Conservation (phyloP, 1,140 invertebrate species). For the Pseudomyrmex sp. region DNA sequence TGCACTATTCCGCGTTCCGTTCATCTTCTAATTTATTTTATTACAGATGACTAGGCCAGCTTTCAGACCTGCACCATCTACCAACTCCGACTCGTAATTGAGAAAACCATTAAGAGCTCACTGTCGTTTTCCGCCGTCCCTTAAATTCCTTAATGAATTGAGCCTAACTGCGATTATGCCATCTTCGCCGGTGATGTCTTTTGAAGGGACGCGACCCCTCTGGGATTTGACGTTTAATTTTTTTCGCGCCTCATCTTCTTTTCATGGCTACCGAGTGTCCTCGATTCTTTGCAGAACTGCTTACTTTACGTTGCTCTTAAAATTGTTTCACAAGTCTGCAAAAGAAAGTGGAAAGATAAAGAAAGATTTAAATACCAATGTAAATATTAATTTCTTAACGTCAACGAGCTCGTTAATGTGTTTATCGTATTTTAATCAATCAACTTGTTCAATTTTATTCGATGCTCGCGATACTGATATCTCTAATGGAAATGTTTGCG, state of each 20-base stretch:
- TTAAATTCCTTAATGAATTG: slow-evolving; percentile 76
- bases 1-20: slow-evolving; percentile 66
- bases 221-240: slow-evolving; percentile 73
- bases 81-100: slow-evolving; percentile 66
- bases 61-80: slow-evolving; percentile 62
- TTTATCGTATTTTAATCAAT: neutral
- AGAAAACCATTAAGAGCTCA: slow-evolving; percentile 71
- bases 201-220: slow-evolving; percentile 67
- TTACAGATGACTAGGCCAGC: slow-evolving; percentile 69
- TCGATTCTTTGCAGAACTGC: slow-evolving; percentile 40
- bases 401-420: neutral
- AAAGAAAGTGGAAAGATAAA: neutral
- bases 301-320: slow-evolving; percentile 20
- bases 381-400: slow-evolving; percentile 17
- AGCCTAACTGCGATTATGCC: slow-evolving; percentile 76
- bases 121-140: slow-evolving; percentile 57
- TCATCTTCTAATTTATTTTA: slow-evolving; percentile 71
- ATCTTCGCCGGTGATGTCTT: slow-evolving; percentile 67
- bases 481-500: slow-evolving; percentile 45
- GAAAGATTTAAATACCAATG: slow-evolving; percentile 4
- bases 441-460: slow-evolving; percentile 9
- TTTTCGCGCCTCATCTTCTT: slow-evolving; percentile 72
- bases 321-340: slow-evolving; percentile 19
- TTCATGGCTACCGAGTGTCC: slow-evolving; percentile 57
- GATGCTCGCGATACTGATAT: slow-evolving; percentile 30